Conservation (phyloP, 2,888 invertebrate genomes). For the Neoitamus cyanurus region DNA sequence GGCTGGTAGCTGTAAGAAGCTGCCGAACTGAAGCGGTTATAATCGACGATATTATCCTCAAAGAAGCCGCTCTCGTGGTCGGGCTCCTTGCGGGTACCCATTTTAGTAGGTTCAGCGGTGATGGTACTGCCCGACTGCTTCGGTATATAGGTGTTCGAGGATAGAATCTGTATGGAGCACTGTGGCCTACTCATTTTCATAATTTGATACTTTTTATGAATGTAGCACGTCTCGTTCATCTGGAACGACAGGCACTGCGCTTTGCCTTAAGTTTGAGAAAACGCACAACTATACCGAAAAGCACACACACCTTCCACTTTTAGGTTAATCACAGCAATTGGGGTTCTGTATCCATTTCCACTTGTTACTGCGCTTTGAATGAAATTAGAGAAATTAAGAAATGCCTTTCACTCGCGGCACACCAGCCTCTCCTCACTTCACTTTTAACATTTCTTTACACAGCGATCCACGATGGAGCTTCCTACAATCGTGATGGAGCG, state of each 20-base stretch:
- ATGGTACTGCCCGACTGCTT: conserved; percentile 10
- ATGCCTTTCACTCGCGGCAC: conserved; percentile 36
- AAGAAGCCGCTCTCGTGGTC: conserved; percentile 87
- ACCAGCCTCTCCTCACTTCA: conserved; percentile 21
- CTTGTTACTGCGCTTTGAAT: conserved; percentile 11
- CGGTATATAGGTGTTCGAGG: conserved; percentile 18
- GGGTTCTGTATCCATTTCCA: conserved; percentile 26
- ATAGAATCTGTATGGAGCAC: conserved; percentile 33
- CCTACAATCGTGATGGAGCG: neutral
- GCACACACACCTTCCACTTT: neutral
- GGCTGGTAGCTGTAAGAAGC: conserved; percentile 18
- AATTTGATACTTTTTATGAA: conserved; percentile 46
- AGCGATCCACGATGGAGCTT: neutral
- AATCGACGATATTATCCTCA: conserved; percentile 71
- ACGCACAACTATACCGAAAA: neutral
- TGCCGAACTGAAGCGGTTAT: conserved; percentile 10
- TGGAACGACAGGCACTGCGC: conserved; percentile 27
- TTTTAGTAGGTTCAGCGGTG: conserved; percentile 62
- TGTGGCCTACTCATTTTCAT: conserved; percentile 51
- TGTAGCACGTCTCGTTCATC: conserved; percentile 45
- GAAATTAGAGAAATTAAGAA: conserved; percentile 36
- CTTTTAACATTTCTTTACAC: conserved; percentile 37
- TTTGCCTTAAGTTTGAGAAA: neutral
- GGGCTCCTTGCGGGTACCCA: conserved; percentile 74
- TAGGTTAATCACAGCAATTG: conserved; percentile 9